Evolutionary conservation across 2,113 vertebrate species (phyloP).

Genomic region (Pelusios castaneus): DNA sequence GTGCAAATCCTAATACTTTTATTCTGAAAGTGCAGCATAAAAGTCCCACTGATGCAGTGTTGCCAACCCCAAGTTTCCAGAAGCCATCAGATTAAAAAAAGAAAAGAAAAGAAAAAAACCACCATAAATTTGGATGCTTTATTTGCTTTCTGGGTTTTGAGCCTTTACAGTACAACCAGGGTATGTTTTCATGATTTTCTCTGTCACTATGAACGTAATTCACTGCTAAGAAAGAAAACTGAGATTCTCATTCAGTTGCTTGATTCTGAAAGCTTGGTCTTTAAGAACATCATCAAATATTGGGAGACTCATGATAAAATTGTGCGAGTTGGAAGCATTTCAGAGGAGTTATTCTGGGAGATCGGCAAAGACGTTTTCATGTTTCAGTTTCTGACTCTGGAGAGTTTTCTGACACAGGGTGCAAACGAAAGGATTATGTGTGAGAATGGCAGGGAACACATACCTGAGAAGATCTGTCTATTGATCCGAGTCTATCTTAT

Average conservation of each 20-base stretch:
- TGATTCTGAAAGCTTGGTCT: neutral
- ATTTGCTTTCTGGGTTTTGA: neutral
- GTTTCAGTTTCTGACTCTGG: neutral
- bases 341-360: neutral
- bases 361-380: neutral
- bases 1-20: neutral
- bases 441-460: neutral
- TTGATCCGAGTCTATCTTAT: neutral
- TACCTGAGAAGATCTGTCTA: neutral
- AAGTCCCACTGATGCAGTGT: neutral
- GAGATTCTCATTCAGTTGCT: neutral
- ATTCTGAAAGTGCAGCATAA: neutral
- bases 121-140: neutral
- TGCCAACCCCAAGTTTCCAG: neutral
- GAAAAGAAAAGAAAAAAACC: too few species aligned
- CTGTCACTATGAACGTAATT: neutral
- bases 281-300: neutral
- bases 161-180: neutral
- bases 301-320: neutral
- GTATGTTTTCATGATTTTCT: neutral
- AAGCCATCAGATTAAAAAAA: neutral
- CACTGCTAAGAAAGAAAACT: neutral
- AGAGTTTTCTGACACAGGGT: neutral
- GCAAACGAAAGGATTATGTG: neutral
- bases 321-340: neutral